A percentile compares a stretch with the other conserved stretches of the same genome.
Evolutionary conservation across 2,113 vertebrate genomes (phyloP).

Genomic region (Ammodytes dubius): DNA sequence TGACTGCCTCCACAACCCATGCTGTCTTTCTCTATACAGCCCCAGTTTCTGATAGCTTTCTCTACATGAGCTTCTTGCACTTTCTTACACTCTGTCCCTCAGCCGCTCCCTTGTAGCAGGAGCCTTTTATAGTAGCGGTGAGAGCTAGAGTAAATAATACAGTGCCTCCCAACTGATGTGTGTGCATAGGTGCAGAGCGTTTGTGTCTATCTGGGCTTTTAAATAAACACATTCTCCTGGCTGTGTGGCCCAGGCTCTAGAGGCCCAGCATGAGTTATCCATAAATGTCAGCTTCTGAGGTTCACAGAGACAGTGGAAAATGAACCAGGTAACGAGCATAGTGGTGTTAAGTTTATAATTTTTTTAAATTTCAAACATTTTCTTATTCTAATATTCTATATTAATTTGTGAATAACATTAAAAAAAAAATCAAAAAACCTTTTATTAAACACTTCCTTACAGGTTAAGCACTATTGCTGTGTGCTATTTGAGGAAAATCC

Average conservation of each 20-base stretch:
- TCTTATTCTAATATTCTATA: background rate
- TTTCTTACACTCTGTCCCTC: slow-evolving; percentile 9
- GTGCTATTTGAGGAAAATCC: background rate
- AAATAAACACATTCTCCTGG: slow-evolving; percentile 63
- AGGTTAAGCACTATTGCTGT: background rate
- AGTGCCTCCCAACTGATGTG: slow-evolving; percentile 45
- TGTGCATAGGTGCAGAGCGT: slow-evolving; percentile 27
- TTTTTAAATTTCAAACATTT: background rate
- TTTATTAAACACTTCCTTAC: background rate
- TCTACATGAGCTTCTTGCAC: slow-evolving; percentile 32
- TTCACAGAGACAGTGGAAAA: background rate
- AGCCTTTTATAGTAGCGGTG: slow-evolving; percentile 69
- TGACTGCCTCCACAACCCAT: slow-evolving; percentile 22
- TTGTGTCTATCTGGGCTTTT: slow-evolving; percentile 36
- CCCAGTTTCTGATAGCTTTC: background rate
- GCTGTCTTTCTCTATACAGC: slow-evolving; percentile 13
- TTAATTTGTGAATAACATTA: background rate
- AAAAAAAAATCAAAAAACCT: background rate
- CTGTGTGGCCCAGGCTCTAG: slow-evolving; percentile 36
- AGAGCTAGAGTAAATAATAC: slow-evolving; percentile 76
- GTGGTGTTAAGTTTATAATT: background rate
- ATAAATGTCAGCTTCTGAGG: slow-evolving; percentile 53
- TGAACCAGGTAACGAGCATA: background rate
- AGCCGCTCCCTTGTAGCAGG: slow-evolving; percentile 21
- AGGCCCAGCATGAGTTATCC: slow-evolving; percentile 24